These are phyloP conservation scores for Anser cygnoides DNA, from an alignment of 2,113 vertebrate genomes.

Conservation along the genomic window DNA sequence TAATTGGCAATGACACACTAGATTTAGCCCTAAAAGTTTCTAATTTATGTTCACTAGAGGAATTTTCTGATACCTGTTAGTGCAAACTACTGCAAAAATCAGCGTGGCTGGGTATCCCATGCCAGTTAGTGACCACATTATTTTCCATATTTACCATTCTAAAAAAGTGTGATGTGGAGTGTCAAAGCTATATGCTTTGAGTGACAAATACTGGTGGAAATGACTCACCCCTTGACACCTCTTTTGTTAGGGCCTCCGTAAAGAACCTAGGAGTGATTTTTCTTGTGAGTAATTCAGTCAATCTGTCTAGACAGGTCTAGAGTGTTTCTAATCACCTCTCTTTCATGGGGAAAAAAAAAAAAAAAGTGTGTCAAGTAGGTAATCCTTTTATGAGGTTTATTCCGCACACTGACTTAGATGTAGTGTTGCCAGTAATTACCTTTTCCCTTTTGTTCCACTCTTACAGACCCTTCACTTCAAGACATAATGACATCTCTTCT, in stretches of 20 bases:
- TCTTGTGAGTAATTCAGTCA: constrained; percentile 13
- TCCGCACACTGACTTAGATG: constrained; percentile 18
- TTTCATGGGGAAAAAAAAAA: neutral
- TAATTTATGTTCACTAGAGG: neutral
- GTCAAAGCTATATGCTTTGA: neutral
- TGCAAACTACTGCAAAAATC: neutral
- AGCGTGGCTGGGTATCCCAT: neutral
- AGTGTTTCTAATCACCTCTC: neutral
- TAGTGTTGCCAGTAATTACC: neutral
- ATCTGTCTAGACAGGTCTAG: constrained; percentile 34
- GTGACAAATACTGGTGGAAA: neutral
- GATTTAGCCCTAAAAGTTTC: neutral
- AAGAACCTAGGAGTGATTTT: neutral
- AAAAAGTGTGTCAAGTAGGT: neutral
- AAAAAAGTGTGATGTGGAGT: neutral
- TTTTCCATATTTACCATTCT: neutral
- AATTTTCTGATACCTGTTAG: neutral
- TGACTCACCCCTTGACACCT: neutral
- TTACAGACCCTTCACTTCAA: neutral
- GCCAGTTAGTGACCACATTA: neutral
- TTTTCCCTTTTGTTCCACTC: neutral
- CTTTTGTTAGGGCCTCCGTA: neutral
- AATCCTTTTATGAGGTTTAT: constrained; percentile 34
- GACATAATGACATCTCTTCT: neutral
- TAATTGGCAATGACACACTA: neutral